Conservation (phyloP, 2,888 invertebrate species). For the Allolobophora icterica region DNA sequence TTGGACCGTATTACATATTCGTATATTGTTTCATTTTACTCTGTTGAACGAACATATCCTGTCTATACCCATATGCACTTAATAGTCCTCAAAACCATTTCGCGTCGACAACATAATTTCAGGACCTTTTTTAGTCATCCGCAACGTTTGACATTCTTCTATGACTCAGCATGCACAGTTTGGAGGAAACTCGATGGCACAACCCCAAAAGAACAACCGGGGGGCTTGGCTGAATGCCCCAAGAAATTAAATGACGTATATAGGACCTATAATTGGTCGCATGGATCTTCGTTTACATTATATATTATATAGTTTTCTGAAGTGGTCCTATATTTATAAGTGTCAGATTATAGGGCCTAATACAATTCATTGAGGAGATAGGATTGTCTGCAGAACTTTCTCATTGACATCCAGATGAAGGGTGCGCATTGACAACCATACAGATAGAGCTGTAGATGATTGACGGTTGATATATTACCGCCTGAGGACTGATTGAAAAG, state of each 20-base stretch:
- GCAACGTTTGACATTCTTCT: background rate
- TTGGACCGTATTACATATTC: no score
- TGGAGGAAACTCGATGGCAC: background rate
- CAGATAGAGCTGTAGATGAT: background rate
- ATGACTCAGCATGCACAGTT: background rate
- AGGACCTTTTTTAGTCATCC: background rate
- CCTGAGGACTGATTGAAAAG: background rate
- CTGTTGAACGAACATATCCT: no score
- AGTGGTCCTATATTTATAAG: background rate
- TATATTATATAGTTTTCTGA: background rate
- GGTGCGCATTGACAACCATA: background rate
- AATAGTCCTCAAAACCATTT: no score
- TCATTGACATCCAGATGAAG: no score
- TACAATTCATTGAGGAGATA: background rate
- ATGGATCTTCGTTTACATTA: no score
- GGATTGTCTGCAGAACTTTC: no score
- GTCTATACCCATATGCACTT: no score
- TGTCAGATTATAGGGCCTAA: background rate
- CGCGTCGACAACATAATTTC: background rate
- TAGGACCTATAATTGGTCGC: no score
- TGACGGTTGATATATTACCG: background rate
- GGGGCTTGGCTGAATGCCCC: slow-evolving; percentile 3
- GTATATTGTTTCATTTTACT: no score
- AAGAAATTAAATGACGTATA: background rate
- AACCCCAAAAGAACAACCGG: background rate